Percentiles rank a stretch among this genome's conserved stretches.
phyloP scores from a whole-genome alignment of 2,113 vertebrate genomes.

The Macrotis lagotis region DNA sequence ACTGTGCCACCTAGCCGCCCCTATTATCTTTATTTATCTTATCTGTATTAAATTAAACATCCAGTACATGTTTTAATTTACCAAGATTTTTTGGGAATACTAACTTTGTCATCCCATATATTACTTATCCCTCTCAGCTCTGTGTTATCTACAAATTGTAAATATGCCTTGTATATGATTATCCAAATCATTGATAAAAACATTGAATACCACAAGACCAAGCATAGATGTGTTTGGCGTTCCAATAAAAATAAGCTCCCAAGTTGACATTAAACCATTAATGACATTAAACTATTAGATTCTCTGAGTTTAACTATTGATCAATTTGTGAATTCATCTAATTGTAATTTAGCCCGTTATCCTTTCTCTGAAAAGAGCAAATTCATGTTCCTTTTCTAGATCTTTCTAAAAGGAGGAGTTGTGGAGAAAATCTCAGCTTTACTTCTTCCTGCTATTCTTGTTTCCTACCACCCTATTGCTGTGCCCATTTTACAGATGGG shows the following conservation, averaged over 20 bases:
- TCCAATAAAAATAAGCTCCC: background rate
- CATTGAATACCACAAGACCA: background rate
- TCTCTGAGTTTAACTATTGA: background rate
- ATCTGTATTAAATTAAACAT: too few species aligned
- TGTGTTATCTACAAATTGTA: background rate
- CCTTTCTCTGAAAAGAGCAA: background rate
- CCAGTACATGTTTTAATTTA: background rate
- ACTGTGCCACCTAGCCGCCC: too few species aligned
- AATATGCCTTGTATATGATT: background rate
- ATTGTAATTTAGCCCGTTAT: background rate
- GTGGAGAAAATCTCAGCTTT: background rate
- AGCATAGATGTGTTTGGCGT: background rate
- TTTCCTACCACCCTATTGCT: background rate
- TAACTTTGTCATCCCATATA: too few species aligned
- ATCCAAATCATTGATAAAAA: background rate
- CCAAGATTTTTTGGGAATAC: background rate
- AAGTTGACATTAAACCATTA: background rate
- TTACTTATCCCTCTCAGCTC: background rate
- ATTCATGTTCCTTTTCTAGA: background rate
- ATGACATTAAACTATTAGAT: too few species aligned
- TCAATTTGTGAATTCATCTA: background rate
- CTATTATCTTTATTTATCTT: too few species aligned
- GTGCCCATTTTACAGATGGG: background rate
- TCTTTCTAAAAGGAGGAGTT: background rate
- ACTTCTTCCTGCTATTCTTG: background rate